phyloP scores from a whole-genome alignment of 2,113 vertebrate species.

The Perca schrenkii region DNA sequence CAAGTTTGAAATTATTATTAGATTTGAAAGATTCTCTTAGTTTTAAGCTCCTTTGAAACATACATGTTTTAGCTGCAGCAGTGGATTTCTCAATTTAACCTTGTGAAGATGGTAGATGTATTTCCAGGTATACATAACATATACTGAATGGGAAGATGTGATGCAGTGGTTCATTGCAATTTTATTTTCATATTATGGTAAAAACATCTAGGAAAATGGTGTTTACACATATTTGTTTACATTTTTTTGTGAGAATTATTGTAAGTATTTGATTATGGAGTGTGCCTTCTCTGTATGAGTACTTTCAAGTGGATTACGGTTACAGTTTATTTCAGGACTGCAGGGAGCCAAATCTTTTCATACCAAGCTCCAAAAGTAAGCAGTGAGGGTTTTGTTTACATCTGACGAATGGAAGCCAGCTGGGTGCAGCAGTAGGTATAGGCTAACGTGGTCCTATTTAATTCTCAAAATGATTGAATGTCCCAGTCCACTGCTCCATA shows the following conservation, averaged over 20 bases:
- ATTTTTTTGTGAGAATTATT: background rate
- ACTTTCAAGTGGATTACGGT: background rate
- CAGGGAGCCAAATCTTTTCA: background rate
- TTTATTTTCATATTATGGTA: background rate
- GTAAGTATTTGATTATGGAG: background rate
- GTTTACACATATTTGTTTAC: background rate
- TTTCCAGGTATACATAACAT: background rate
- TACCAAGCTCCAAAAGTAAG: background rate
- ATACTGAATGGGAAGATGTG: background rate
- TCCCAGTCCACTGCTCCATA: constrained; percentile 19
- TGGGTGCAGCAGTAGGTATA: background rate
- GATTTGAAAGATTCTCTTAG: background rate
- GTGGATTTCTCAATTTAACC: background rate
- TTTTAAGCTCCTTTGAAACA: background rate
- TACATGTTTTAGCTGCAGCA: background rate
- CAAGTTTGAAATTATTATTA: background rate
- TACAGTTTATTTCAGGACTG: background rate
- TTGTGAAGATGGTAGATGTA: background rate
- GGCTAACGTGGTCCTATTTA: background rate
- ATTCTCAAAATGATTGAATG: constrained; percentile 43
- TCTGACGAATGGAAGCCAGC: constrained; percentile 8
- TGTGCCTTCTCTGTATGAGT: too few species aligned
- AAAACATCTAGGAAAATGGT: background rate
- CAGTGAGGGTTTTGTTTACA: constrained; percentile 15
- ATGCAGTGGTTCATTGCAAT: background rate